These are phyloP conservation scores for Melanogrammus aeglefinus DNA, from an alignment of 2,797 vertebrate genomes.

Conservation along the genomic window DNA sequence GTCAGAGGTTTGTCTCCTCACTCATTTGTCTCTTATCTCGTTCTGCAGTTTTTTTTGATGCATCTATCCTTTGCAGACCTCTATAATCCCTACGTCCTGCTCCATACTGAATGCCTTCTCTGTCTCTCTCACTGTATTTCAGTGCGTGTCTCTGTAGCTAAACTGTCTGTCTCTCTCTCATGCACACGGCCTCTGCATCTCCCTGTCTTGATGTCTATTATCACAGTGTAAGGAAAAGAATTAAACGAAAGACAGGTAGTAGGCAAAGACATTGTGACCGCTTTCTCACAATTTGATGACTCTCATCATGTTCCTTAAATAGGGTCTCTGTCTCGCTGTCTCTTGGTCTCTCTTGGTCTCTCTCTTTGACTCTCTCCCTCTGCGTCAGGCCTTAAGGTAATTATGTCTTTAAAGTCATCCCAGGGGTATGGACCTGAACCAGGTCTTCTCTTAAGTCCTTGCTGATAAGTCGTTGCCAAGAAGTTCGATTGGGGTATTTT, in stretches of 20 bases:
- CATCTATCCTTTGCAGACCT: neutral
- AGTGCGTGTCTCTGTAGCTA: too few relatives aligned
- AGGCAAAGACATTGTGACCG: too few relatives aligned
- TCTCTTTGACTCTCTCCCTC: conserved; percentile 8
- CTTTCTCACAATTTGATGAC: conserved; percentile 24
- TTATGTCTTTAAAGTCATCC: conserved; percentile 7
- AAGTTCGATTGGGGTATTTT: conserved; percentile 36
- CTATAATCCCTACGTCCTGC: neutral
- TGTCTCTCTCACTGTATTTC: too few relatives aligned
- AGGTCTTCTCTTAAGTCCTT: conserved; percentile 28
- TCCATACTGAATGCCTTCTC: neutral
- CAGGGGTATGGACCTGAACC: conserved; percentile 25
- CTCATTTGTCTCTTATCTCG: neutral
- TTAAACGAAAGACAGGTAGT: too few relatives aligned
- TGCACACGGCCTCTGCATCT: neutral
- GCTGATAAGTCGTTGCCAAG: conserved; percentile 43
- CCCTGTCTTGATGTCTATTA: too few relatives aligned
- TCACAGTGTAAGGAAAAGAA: too few relatives aligned
- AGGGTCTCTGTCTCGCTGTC: neutral
- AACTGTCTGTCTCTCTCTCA: neutral
- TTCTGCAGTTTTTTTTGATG: neutral
- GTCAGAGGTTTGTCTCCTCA: neutral
- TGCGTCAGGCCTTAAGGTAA: neutral
- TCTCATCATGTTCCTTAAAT: conserved; percentile 17
- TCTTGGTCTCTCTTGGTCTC: conserved; percentile 7